A percentile compares a stretch with the other conserved stretches of the same genome.
These are phyloP conservation scores for Momotus momota DNA, from an alignment of 2,797 vertebrate genomes.

Conservation along the genomic window DNA sequence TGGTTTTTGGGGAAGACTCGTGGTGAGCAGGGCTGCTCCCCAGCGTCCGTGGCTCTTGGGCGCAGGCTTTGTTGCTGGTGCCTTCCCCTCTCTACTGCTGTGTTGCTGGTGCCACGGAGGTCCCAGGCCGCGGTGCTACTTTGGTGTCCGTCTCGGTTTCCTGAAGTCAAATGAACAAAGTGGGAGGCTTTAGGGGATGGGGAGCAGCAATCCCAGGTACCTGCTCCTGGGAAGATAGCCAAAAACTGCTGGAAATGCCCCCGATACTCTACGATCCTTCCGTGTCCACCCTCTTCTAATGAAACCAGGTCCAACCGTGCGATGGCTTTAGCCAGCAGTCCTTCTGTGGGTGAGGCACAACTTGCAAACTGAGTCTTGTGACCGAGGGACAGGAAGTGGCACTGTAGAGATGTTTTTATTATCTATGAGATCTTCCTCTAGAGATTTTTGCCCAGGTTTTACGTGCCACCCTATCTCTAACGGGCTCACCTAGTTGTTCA, in stretches of 20 bases:
- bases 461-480: fast-evolving
- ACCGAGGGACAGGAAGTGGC: not conserved
- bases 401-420: fast-evolving
- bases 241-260: not conserved
- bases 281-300: not conserved
- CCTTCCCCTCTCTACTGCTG: not conserved
- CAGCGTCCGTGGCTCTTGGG: not conserved
- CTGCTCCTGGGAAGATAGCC: not conserved
- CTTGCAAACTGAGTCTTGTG: not conserved
- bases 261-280: fast-evolving
- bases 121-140: not conserved
- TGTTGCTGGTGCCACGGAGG: not conserved
- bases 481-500: not conserved
- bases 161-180: not conserved
- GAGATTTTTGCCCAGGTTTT: not conserved
- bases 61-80: fast-evolving
- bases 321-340: not conserved
- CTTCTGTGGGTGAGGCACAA: not conserved
- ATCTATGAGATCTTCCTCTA: not conserved
- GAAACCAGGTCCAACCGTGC: not conserved
- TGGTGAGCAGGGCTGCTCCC: not conserved
- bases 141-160: not conserved
- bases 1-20: not conserved
- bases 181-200: not conserved
- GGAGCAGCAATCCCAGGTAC: not conserved